These are phyloP conservation scores for Drosophila helvetica DNA, from an alignment of 2,888 invertebrate genomes.

Conservation along the genomic window DNA sequence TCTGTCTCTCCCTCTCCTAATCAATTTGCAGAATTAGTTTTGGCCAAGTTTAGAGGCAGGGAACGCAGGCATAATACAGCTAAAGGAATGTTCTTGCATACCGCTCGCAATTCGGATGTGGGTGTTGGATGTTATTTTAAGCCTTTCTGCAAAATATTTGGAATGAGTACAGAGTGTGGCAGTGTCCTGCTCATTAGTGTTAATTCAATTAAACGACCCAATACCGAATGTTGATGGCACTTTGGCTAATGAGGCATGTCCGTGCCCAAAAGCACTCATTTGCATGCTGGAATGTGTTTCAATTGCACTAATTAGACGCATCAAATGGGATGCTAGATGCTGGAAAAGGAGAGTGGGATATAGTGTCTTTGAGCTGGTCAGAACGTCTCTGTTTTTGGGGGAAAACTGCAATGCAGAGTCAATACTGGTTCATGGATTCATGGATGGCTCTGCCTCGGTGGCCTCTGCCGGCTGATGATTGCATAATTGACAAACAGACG, in stretches of 20 bases:
- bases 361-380: not conserved
- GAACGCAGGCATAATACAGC: slow-evolving; percentile 15
- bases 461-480: slow-evolving; percentile 5
- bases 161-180: not conserved
- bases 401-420: not conserved
- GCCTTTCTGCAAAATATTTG: slow-evolving; percentile 5
- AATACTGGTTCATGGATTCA: not conserved
- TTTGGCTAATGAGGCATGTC: slow-evolving; percentile 70
- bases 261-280: slow-evolving; percentile 37
- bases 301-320: slow-evolving; percentile 74
- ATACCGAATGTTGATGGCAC: slow-evolving; percentile 57
- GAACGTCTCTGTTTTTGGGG: slow-evolving; percentile 15
- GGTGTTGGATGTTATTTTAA: slow-evolving; percentile 1
- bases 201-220: slow-evolving; percentile 66
- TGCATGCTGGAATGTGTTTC: slow-evolving; percentile 59
- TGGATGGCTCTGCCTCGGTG: not conserved
- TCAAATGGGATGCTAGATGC: slow-evolving; percentile 10
- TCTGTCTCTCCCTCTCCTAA: slow-evolving; percentile 17
- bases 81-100: not conserved
- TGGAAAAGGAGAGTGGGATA: not conserved
- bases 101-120: not conserved
- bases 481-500: slow-evolving; percentile 21
- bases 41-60: slow-evolving; percentile 2
- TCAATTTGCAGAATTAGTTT: slow-evolving; percentile 34
- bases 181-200: slow-evolving; percentile 64